Conservation (phyloP, 2,797 vertebrate genomes). For the Diceros bicornis region DNA sequence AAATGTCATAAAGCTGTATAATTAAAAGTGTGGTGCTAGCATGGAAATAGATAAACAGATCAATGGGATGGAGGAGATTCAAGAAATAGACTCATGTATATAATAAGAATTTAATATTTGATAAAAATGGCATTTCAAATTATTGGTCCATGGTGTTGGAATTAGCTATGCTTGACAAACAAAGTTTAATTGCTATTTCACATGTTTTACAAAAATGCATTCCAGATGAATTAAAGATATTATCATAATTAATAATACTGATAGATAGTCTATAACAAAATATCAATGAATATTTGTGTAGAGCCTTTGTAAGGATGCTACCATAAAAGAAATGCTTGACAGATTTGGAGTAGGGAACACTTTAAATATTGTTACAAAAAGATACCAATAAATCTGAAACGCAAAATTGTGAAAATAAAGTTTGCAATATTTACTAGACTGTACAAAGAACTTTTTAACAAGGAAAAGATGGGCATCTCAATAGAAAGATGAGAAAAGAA, state of each 20-base stretch:
- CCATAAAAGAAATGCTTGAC: background rate
- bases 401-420: conserved; percentile 14
- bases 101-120: conserved; percentile 43
- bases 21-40: background rate
- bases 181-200: conserved; percentile 43
- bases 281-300: background rate
- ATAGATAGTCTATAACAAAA: conserved; percentile 47
- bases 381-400: background rate
- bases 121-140: conserved; percentile 51
- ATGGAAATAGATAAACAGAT: background rate
- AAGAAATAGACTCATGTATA: background rate
- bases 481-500: conserved; percentile 19
- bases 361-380: conserved; percentile 31
- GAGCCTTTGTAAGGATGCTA: conserved; percentile 27
- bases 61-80: background rate
- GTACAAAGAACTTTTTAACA: conserved; percentile 16
- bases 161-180: conserved; percentile 21
- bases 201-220: background rate
- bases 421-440: background rate
- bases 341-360: background rate
- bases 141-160: background rate
- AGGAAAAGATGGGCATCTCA: conserved; percentile 3
- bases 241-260: conserved; percentile 5
- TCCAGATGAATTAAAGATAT: conserved; percentile 37
- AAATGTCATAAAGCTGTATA: conserved; percentile 22